Evolutionary conservation across 2,888 invertebrate genomes (phyloP), one percentile per base, ranked within the genome.

Genomic region (Geophilus truncorum): DNA sequence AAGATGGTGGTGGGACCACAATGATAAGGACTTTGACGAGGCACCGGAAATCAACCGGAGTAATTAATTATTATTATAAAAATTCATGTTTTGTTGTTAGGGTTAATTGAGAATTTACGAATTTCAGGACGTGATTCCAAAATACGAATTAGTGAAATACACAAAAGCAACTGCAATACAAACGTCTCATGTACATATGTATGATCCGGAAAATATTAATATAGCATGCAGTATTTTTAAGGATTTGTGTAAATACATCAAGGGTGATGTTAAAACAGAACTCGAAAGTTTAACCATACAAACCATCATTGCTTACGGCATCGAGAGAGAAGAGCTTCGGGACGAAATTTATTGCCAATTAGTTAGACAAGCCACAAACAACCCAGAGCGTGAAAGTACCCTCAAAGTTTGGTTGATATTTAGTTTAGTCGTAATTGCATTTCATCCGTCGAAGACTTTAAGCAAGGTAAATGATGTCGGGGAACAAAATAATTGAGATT

Each of bases 271-370:
- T 85, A 96, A 94, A 83, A 88, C 92, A 0, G 95, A 95, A 81
- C 91, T 92, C 77, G 96, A 96, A 87, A 91, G 94, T 0, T 91
- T 92, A 84, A 92, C 93, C 4, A 94, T 96, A 83, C 96, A 96
- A 86, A 92, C 92, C 0, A 92, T 95, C 82, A 93, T 96, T 80
- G 92, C 93, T 0, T 92, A 93, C 84, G 96, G 96, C 0, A 91
- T 97, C 82, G 96, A 97, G 86, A 90, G 96, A 10, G 96, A 97
- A 85, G 97, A 97, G 86, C 87, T 97, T 9, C 88, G 97, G 9
- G 97, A 97, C 86, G 97, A 97, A 88, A 93, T 97, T 84, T 91
- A 94, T 83, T 93, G 95, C 12, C 95, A 95, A 85, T 93, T 94
- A 84, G 93, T 95, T 85, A 89, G 96, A 84, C 95, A 95, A 88